Evolutionary conservation across 1,140 invertebrate genomes (phyloP), one percentile per base, ranked within the genome.

Genomic region (Phymorhynchus buccinoides): DNA sequence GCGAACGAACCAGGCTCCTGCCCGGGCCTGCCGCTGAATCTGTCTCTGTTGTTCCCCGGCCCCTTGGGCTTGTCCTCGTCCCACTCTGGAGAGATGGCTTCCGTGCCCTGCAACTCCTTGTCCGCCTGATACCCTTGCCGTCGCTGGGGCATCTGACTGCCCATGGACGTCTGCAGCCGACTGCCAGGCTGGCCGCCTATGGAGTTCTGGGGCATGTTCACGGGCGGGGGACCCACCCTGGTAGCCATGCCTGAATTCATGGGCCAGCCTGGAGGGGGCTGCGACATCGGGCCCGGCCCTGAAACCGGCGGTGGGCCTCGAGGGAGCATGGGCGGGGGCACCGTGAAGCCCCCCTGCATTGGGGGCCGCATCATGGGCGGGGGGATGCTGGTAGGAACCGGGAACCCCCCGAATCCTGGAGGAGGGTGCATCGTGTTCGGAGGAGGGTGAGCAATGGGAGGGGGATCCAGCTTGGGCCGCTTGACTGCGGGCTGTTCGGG

Each of bases 1-100:
- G 39, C 27, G 12, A 37, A 41, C 41, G 4, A 44, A 35, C n/a
- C 32, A 22, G 4, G 37, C 41, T n/a, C 14, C 14, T 18, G 27
- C 52, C 32, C 42, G n/a, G 75, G n/a, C 32, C 77, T 30, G n/a
- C 18, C 30, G 16, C 32, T 79, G 1, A 30, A 35, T 48, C 42
- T 48, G 22, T 30, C 4, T 27, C 44, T 30, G 22, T 35, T 44
- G n/a, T 35, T 42, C 32, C 32, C 18, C 41, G 39, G 75, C 12
- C 44, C 39, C 4, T 14, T 27, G 3, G 81, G 62, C 18, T 32
- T 27, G 30, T 83, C 81, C 16, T 71, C 66, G 4, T 83, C 81
- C 81, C 81, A 83, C 37, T 83, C 81, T 30, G 81, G 81, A 41
- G 81, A 83, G 16, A 83, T 83, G 12, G 62, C 81, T 41, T 83